Conservation (phyloP, 2,113 vertebrate species). For the Nettapus auritus region DNA sequence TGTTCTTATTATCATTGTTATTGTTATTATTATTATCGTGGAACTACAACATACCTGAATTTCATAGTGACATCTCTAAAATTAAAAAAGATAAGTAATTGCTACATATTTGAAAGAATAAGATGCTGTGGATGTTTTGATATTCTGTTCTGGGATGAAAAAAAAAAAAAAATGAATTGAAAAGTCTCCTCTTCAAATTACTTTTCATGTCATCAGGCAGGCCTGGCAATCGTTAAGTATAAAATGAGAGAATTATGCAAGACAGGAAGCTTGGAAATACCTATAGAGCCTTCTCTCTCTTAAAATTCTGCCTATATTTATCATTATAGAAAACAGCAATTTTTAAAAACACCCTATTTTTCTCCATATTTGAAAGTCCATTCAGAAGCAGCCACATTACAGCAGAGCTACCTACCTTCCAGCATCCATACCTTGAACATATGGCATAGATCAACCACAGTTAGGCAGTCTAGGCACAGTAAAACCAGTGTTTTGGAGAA, state of each 20-base stretch:
- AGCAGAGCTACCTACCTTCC: background rate
- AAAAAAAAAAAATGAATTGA: background rate
- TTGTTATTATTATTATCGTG: background rate
- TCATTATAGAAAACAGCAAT: background rate
- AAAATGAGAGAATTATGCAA: constrained; percentile 21
- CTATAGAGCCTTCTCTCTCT: background rate
- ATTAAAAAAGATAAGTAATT: background rate
- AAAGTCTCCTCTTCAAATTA: background rate
- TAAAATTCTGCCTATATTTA: constrained; percentile 14
- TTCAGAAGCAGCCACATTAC: background rate
- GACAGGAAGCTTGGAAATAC: background rate
- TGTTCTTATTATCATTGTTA: background rate
- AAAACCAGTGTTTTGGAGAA: background rate
- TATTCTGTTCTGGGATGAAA: background rate
- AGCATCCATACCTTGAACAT: background rate
- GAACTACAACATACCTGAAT: background rate
- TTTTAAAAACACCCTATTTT: background rate
- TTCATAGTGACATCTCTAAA: background rate
- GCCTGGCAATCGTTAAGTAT: constrained; percentile 28
- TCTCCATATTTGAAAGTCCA: background rate
- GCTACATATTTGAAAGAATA: background rate
- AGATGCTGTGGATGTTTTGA: background rate
- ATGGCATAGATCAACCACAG: background rate
- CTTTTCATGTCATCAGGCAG: background rate
- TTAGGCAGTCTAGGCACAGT: background rate